Base-by-base conservation (phyloP, 2,888 invertebrate species). In the Osmoderma eremita region DNA sequence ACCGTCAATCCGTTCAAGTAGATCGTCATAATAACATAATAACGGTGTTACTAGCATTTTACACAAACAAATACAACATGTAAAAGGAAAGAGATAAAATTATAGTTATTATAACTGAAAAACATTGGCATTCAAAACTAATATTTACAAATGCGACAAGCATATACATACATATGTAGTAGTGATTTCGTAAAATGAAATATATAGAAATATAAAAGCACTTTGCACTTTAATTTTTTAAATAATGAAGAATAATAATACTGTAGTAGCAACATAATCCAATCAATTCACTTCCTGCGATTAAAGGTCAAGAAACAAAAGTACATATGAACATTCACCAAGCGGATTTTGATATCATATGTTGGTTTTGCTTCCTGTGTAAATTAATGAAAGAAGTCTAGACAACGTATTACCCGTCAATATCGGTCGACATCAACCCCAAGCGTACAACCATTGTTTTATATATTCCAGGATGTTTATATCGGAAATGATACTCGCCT, bases 311-410 rank as follows among this genome's bases (percentile, higher is more conserved):
- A 17, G 12, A 10, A 58, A 45, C 42, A 45, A 58, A 56, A 45
- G 45, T 58, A 15, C 58, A n/a, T n/a, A n/a, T n/a, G n/a, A n/a
- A n/a, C n/a, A 45, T 58, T 58, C 45, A 58, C 24, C 22, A 58
- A 58, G 20, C 45, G 18, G 42, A 45, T 17, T 58, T 42, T 13
- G 24, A 30, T 30, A 58, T 58, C 17, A 58, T 45, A 58, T 58
- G 24, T 42, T 58, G 58, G 45, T 58, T 58, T 58, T 10, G 45
- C n/a, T 45, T 48, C 45, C 58, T 48, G 12, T 45, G 58, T 42
- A 12, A 30, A 58, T 58, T 58, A 45, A 24, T 30, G 12, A 58
- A 30, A 58, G 30, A 42, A 56, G 13, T 22, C 0, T 22, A 56
- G 41, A 56, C 20, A 56, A 41, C 24, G 22, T 8, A 45, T 45